A percentile compares a stretch with the other conserved stretches of the same genome.
These are phyloP conservation scores for Hirtodrosophila confusa DNA, from an alignment of 2,888 invertebrate species.

Conservation along the genomic window DNA sequence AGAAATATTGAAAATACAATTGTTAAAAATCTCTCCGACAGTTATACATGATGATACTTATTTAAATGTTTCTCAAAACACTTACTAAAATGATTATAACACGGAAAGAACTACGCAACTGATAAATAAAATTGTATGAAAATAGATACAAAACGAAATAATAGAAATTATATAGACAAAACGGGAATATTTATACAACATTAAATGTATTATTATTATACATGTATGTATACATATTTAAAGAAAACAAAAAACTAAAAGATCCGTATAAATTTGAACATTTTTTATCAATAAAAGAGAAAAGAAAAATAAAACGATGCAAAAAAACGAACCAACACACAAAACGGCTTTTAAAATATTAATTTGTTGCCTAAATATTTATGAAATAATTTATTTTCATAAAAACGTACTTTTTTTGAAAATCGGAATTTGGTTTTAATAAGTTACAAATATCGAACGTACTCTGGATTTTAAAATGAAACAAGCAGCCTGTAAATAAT, in stretches of 20 bases:
- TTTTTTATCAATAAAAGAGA: slow-evolving; percentile 75
- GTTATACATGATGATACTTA: slow-evolving; percentile 44
- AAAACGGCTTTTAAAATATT: slow-evolving; percentile 1
- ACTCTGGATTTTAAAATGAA: too few relatives aligned
- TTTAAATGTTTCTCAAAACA: slow-evolving; percentile 64
- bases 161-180: slow-evolving; percentile 74
- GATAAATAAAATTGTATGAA: slow-evolving; percentile 56
- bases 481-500: too few relatives aligned
- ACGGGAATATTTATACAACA: slow-evolving; percentile 72
- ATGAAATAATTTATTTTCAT: too few relatives aligned
- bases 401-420: too few relatives aligned
- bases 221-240: slow-evolving; percentile 63
- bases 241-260: slow-evolving; percentile 38
- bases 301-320: slow-evolving; percentile 46
- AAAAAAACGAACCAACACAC: slow-evolving; percentile 33
- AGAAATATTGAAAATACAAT: slow-evolving; percentile 51
- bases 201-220: slow-evolving; percentile 77
- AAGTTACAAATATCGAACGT: too few relatives aligned
- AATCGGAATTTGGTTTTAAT: too few relatives aligned
- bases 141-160: slow-evolving; percentile 63
- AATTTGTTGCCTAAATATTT: too few relatives aligned
- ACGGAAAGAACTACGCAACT: slow-evolving; percentile 61
- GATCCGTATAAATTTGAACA: slow-evolving; percentile 73
- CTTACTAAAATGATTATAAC: slow-evolving; percentile 41
- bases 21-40: slow-evolving; percentile 71